phyloP scores from a whole-genome alignment of 2,113 vertebrate genomes.

The Hystrix brachyura region DNA sequence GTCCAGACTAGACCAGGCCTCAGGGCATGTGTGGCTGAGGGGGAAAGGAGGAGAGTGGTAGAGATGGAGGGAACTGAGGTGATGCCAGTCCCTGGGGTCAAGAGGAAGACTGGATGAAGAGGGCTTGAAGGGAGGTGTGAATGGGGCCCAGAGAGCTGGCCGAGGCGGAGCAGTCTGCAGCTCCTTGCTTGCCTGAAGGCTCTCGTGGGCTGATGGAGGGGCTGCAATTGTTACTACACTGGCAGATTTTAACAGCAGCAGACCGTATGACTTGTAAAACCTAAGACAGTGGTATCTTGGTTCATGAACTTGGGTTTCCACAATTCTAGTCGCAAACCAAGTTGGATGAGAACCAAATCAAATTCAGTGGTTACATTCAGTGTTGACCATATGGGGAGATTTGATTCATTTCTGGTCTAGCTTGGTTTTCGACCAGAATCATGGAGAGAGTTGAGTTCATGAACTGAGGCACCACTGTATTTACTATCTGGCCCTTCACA shows the following conservation, averaged over 20 bases:
- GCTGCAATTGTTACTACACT: background rate
- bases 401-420: too few relatives aligned
- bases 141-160: background rate
- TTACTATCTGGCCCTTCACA: background rate
- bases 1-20: background rate
- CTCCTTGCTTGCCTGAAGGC: background rate
- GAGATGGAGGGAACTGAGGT: background rate
- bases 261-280: background rate
- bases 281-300: background rate
- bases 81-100: background rate
- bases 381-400: too few relatives aligned
- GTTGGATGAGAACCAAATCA: too few relatives aligned
- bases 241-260: conserved; percentile 25
- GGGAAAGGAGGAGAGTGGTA: background rate
- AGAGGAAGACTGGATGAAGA: background rate
- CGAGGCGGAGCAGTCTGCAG: background rate
- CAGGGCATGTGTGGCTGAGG: background rate
- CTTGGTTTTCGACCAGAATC: too few relatives aligned
- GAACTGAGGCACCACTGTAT: background rate
- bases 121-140: background rate
- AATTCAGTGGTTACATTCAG: too few relatives aligned
- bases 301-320: too few relatives aligned
- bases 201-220: background rate
- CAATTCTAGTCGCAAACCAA: too few relatives aligned
- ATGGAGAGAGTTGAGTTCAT: too few relatives aligned